A percentile compares a stretch with the other conserved stretches of the same genome.
phyloP scores from a whole-genome alignment of 2,113 vertebrate species.

The Salminus brasiliensis region DNA sequence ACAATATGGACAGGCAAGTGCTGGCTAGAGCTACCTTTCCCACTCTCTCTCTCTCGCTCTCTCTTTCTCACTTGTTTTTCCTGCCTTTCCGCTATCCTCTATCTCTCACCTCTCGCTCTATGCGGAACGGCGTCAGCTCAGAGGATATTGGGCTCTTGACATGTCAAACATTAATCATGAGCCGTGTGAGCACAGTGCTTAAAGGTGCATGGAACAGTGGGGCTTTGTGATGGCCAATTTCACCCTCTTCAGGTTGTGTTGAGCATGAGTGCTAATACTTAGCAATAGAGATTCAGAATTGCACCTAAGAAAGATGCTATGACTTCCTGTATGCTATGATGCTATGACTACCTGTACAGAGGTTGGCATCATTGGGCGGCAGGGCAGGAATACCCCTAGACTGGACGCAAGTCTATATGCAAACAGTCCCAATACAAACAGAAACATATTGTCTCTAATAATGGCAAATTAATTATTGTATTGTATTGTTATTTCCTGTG shows the following conservation, averaged over 20 bases:
- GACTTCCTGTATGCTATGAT: too few relatives aligned
- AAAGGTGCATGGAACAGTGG: background rate
- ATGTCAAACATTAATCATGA: conserved; percentile 3
- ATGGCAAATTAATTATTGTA: too few relatives aligned
- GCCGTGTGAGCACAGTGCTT: background rate
- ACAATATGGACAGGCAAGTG: background rate
- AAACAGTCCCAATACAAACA: too few relatives aligned
- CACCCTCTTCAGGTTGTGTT: background rate
- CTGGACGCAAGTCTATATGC: too few relatives aligned
- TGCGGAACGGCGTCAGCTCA: background rate
- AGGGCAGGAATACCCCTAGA: too few relatives aligned
- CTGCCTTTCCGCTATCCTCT: background rate
- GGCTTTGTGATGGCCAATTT: background rate
- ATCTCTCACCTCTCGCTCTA: background rate
- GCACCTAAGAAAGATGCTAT: too few relatives aligned
- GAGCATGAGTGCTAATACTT: too few relatives aligned
- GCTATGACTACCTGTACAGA: too few relatives aligned
- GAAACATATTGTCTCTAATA: too few relatives aligned
- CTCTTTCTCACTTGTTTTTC: background rate
- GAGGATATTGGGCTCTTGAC: conserved; percentile 2
- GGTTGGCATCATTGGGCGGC: too few relatives aligned
- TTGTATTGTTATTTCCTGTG: too few relatives aligned
- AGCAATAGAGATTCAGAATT: too few relatives aligned
- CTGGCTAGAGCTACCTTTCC: background rate
- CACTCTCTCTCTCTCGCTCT: background rate